Evolutionary conservation across 1,140 invertebrate genomes (phyloP), one percentile per base, ranked within the genome.

Genomic region (Gryllus bimaculatus): DNA sequence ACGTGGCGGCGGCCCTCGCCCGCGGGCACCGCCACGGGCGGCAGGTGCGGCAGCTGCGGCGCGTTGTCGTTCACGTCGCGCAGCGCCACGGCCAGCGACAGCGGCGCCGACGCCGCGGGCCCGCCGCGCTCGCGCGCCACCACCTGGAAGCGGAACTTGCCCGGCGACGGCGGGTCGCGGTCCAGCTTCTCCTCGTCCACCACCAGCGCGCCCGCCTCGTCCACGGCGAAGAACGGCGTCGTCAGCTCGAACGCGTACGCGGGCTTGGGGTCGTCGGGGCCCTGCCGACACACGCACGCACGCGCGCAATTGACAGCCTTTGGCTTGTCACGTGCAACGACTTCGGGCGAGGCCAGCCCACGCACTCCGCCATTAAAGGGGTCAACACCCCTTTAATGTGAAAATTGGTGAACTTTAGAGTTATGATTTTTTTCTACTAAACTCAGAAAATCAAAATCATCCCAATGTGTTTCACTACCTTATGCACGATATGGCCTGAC

Each of bases 1-100:
- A 97, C 91, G 83, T 90, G 87, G 75, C 93, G 88, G 81, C 90
- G 90, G 39, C 90, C 90, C 84, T 95, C 92, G 0, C 94, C 95
- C 15, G 95, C 95, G 75, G 94, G 92, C 7, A 97, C 90, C 2
- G 89, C 91, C 73, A 96, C 90, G 0, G 94, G 92, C 7, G 92
- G 85, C 4, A 93, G 90, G 86, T 93, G 93, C 0, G 92, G 90
- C 81, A 96, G 87, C 78, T 91, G 87, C 0, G 94, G 94, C 0
- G 93, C 90, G 85, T 96, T 96, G 82, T 96, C 95, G 83, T 96
- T 96, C 8, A 95, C 90, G 84, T 96, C 94, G 75, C 93, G 89
- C 39, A 96, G 85, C 48, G 91, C 89, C 0, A 96, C 94, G 3
- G 91, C 90, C 20, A 96, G 86, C 0, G 93, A 93, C 8, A 93